Percentiles rank a stretch among this genome's conserved stretches.
phyloP scores from a whole-genome alignment of 1,140 invertebrate species.

The Eufriesea mexicana region DNA sequence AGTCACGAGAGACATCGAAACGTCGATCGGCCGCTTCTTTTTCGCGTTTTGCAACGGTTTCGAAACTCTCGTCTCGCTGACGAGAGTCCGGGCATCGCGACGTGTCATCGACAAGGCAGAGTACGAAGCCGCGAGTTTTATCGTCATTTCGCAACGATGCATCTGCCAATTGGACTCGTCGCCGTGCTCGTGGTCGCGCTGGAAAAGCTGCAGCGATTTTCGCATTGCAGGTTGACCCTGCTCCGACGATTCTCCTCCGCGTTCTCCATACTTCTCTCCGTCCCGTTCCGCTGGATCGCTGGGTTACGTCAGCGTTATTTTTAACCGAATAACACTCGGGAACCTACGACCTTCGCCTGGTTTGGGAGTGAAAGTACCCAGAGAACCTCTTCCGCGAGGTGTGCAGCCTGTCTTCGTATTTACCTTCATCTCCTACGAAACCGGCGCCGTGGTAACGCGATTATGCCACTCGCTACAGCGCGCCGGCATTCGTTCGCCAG shows the following conservation, averaged over 20 bases:
- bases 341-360: slow-evolving; percentile 57
- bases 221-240: slow-evolving; percentile 1
- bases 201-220: neutral
- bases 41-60: neutral
- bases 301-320: slow-evolving; percentile 70
- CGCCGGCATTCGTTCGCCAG: no score
- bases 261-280: slow-evolving; percentile 22
- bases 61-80: no score
- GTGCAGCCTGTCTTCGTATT: neutral
- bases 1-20: neutral
- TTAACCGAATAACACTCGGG: slow-evolving; percentile 50
- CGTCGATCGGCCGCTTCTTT: neutral
- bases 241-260: neutral
- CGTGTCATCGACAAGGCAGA: no score
- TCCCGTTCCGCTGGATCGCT: slow-evolving; percentile 22
- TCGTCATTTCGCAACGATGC: no score
- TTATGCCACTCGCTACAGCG: no score
- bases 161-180: neutral
- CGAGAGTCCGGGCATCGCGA: no score
- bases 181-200: neutral
- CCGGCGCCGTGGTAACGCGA: no score
- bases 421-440: neutral
- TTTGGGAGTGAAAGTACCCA: slow-evolving; percentile 61
- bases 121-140: no score
- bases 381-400: slow-evolving; percentile 59